Evolutionary conservation across 2,888 invertebrate species (phyloP).

Genomic region (Gortyna flavago): DNA sequence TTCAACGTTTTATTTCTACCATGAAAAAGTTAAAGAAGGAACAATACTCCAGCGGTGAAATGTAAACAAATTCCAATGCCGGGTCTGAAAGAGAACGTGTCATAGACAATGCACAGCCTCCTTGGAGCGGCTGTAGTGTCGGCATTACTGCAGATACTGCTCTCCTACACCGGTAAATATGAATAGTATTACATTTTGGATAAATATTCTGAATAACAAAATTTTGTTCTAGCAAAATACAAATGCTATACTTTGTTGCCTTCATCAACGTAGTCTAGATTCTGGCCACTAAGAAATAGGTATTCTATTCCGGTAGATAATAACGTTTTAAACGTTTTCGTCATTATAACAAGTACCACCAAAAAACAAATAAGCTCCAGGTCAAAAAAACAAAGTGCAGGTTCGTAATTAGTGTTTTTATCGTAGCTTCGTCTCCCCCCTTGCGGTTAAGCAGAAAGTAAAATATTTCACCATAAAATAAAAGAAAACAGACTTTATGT

Average conservation of each 20-base stretch:
- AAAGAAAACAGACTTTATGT: slow-evolving; percentile 65
- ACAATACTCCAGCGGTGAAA: slow-evolving; percentile 58
- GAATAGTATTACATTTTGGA: background rate
- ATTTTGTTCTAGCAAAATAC: background rate
- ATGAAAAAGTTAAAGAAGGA: slow-evolving; percentile 80
- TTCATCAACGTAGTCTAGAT: background rate
- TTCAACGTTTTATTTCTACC: slow-evolving; percentile 60
- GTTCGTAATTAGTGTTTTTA: slow-evolving; percentile 76
- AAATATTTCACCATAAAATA: slow-evolving; percentile 69
- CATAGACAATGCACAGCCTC: slow-evolving; percentile 88
- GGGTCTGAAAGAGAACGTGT: slow-evolving; percentile 77
- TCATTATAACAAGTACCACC: slow-evolving; percentile 59
- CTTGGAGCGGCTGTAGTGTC: slow-evolving; percentile 84
- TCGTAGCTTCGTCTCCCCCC: slow-evolving; percentile 66
- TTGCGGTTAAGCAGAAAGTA: slow-evolving; percentile 68
- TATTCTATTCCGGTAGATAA: slow-evolving; percentile 1
- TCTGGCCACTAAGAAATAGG: background rate
- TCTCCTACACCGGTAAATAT: slow-evolving; percentile 82
- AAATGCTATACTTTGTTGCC: background rate
- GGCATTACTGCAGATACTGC: slow-evolving; percentile 84
- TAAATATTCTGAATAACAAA: slow-evolving; percentile 7
- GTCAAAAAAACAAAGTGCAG: slow-evolving; percentile 67
- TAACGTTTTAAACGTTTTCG: slow-evolving; percentile 45
- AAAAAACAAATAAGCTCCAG: slow-evolving; percentile 56
- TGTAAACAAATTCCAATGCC: slow-evolving; percentile 83